These are phyloP conservation scores for Amiota minor DNA, from an alignment of 2,888 invertebrate genomes.

Conservation along the genomic window DNA sequence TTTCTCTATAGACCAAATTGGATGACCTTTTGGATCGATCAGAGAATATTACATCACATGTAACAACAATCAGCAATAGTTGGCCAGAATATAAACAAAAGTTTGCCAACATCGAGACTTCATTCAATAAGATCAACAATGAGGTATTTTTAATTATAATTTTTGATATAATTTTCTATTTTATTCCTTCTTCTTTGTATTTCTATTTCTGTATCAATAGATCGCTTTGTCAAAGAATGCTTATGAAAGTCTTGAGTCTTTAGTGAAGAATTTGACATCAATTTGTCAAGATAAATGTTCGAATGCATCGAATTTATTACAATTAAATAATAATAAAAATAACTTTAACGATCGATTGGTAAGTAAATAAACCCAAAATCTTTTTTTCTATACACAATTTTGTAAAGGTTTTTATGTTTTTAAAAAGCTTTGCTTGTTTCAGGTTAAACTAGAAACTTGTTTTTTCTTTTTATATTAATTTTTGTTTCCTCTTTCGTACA, in stretches of 20 bases:
- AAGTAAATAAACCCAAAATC: too few relatives aligned
- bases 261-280: conserved; percentile 47
- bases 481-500: too few relatives aligned
- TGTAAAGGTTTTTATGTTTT: too few relatives aligned
- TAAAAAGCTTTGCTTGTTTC: too few relatives aligned
- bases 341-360: too few relatives aligned
- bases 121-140: conserved; percentile 59
- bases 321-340: neutral
- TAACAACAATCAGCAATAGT: conserved; percentile 68
- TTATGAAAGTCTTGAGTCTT: conserved; percentile 40
- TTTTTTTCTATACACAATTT: too few relatives aligned
- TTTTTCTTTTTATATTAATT: too few relatives aligned
- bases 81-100: conserved; percentile 69
- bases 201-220: conserved; percentile 27
- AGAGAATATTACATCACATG: conserved; percentile 70
- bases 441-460: too few relatives aligned
- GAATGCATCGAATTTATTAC: neutral
- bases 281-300: conserved; percentile 42
- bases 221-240: conserved; percentile 41
- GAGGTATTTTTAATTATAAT: conserved; percentile 54
- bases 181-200: neutral
- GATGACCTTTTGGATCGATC: conserved; percentile 67
- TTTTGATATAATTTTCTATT: neutral
- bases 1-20: conserved; percentile 59
- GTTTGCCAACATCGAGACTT: conserved; percentile 57